Conservation (phyloP, 2,888 invertebrate species). For the Conops quadrifasciatus region DNA sequence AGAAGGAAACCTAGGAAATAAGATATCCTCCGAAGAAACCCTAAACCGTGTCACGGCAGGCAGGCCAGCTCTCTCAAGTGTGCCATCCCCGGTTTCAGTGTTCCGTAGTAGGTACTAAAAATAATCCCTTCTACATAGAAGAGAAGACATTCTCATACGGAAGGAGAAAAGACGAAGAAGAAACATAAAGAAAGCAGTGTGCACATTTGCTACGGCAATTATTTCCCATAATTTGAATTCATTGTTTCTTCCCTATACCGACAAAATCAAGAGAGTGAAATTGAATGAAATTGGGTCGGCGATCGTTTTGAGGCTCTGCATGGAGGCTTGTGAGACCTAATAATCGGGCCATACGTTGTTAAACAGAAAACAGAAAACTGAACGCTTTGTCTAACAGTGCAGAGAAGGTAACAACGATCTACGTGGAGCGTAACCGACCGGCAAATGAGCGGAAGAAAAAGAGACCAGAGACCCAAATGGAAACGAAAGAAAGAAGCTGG, state of each 20-base stretch:
- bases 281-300: slow-evolving; percentile 36
- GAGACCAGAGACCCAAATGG: background rate
- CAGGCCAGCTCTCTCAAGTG: background rate
- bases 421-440: slow-evolving; percentile 54
- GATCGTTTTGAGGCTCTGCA: slow-evolving; percentile 47
- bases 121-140: background rate
- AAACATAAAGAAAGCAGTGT: slow-evolving; percentile 42
- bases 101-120: background rate
- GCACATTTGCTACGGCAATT: slow-evolving; percentile 61
- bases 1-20: slow-evolving; percentile 21
- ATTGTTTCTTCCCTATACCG: slow-evolving; percentile 50
- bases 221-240: slow-evolving; percentile 58
- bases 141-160: background rate
- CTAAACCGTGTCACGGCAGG: slow-evolving; percentile 19
- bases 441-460: slow-evolving; percentile 51
- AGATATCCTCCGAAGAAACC: slow-evolving; percentile 29
- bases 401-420: slow-evolving; percentile 35
- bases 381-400: slow-evolving; percentile 32
- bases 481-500: background rate
- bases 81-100: slow-evolving; percentile 11
- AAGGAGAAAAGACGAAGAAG: background rate
- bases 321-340: slow-evolving; percentile 27
- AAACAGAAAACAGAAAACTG: slow-evolving; percentile 31
- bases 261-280: slow-evolving; percentile 43
- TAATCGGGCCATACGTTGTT: slow-evolving; percentile 23